Evolutionary conservation across 2,113 vertebrate species (phyloP), one percentile per base, ranked within the genome.

Genomic region (Hippotragus niger): DNA sequence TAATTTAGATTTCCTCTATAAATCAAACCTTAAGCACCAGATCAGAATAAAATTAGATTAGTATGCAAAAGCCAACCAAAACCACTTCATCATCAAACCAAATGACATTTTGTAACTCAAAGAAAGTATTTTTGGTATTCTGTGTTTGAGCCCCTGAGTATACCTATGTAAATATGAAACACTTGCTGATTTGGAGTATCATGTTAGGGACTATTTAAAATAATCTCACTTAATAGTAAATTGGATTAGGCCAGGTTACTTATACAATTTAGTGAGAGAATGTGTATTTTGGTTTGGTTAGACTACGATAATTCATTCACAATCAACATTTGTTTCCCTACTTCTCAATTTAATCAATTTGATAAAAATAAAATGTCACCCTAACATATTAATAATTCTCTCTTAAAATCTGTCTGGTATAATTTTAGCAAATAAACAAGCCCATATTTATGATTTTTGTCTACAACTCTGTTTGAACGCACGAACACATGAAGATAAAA

Each of bases 21-120:
- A 94, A 86, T 76, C 17, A 86, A 91, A 85, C 21, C 8, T 52
- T 17, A 82, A 84, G 27, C 16, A 33, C 12, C 36, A 47, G 21
- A 4, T 84, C n/a, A 93, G n/a, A 74, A 84, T n/a, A 96, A 95
- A 95, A 95, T 86, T 36, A 92, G 16, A 88, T 33, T 58, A 45
- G 4, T 43, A 64, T 50, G n/a, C 11, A 60, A 90, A 95, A 55
- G 17, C 50, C 93, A 90, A 78, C 16, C 33, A 85, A 96, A 95
- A 64, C 9, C 1, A 36, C 9, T 5, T 91, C 7, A 23, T 52
- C 2, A 4, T 86, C 8, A 17, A 94, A 90, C 25, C 27, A 95
- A 78, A 90, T 90, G 47, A 82, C 25, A 88, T 50, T 95, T 82
- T 57, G 15, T 62, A 85, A 58, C 29, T 84, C 86, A 76, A 33